These are phyloP conservation scores for Azemiops feae DNA, from an alignment of 2,113 vertebrate species.

Conservation along the genomic window DNA sequence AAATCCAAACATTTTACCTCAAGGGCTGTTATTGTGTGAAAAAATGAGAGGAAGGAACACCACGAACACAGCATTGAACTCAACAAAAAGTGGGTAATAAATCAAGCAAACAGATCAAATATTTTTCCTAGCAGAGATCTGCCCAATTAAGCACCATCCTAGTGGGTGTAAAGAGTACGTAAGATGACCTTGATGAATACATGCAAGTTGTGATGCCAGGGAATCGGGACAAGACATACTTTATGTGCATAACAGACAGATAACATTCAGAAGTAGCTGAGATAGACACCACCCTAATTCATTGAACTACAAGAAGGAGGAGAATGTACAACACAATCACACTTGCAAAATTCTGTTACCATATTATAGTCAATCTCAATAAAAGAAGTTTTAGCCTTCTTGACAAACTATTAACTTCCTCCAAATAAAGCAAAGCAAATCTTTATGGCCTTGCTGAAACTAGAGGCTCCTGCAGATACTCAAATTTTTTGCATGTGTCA, in stretches of 20 bases:
- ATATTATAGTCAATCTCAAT: background rate
- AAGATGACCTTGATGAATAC: background rate
- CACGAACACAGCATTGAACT: background rate
- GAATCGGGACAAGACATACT: background rate
- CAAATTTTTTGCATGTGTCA: too few relatives aligned
- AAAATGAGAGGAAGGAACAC: background rate
- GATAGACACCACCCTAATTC: background rate
- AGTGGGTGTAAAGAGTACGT: background rate
- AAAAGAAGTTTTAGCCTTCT: background rate
- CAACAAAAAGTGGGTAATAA: background rate
- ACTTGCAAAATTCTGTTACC: background rate
- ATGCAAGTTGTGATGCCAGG: background rate
- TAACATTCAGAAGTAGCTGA: background rate
- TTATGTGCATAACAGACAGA: background rate
- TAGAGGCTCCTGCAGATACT: background rate
- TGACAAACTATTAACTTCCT: background rate
- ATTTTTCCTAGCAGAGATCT: background rate
- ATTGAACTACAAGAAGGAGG: background rate
- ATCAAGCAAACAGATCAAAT: background rate
- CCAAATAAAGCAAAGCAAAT: background rate
- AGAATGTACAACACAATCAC: background rate
- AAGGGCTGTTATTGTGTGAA: background rate
- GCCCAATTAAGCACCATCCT: background rate
- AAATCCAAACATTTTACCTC: background rate
- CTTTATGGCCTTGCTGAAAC: background rate